Evolutionary conservation across 2,113 vertebrate genomes (phyloP).

Genomic region (Prunella himalayana): DNA sequence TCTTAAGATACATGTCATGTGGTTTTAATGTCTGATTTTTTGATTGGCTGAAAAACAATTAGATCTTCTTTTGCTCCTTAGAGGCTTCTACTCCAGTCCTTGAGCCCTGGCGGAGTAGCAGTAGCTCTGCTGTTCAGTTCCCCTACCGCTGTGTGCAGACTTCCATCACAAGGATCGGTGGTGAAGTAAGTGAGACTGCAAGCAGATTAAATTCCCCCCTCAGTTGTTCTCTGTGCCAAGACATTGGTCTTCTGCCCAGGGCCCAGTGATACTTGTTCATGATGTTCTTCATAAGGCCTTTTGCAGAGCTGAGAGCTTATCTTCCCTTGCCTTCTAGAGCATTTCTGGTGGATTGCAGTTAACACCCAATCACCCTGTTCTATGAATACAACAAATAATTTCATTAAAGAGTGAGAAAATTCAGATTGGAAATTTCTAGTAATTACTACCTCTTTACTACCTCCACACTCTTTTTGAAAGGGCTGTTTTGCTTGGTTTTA

Average conservation of each 20-base stretch:
- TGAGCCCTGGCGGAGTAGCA: slow-evolving; percentile 74
- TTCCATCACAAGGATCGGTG: slow-evolving; percentile 73
- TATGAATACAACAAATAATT: not conserved
- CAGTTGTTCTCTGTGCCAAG: not conserved
- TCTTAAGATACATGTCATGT: not conserved
- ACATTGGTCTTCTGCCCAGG: not conserved
- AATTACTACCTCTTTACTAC: too few species aligned
- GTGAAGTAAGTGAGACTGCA: slow-evolving; percentile 74
- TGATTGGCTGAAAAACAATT: not conserved
- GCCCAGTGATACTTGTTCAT: not conserved
- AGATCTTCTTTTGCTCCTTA: slow-evolving; percentile 31
- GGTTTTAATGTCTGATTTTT: not conserved
- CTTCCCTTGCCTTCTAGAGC: not conserved
- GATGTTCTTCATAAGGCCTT: not conserved
- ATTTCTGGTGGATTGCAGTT: not conserved
- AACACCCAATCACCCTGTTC: not conserved
- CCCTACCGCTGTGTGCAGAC: slow-evolving; percentile 80
- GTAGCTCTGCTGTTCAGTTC: slow-evolving; percentile 73
- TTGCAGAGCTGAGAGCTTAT: not conserved
- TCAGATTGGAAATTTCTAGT: not conserved
- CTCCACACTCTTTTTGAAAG: not conserved
- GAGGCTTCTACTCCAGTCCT: slow-evolving; percentile 71
- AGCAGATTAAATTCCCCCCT: not conserved
- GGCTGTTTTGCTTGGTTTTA: not conserved
- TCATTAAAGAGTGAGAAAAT: not conserved